Percentiles rank a stretch among this genome's conserved stretches.
Conservation (phyloP, 2,888 invertebrate genomes). For the Prosapia bicincta region DNA sequence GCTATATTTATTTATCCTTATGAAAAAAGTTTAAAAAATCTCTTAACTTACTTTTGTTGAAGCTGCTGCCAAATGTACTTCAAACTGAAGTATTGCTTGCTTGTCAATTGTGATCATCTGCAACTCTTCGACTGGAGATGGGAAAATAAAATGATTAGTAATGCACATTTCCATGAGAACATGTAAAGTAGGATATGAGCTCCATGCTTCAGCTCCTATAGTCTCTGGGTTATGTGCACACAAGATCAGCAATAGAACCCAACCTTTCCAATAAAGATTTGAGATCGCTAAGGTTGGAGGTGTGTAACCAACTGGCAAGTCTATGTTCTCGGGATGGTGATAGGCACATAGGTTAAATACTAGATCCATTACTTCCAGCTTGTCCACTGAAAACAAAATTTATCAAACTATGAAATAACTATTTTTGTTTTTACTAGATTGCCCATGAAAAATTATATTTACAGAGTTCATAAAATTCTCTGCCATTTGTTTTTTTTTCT, state of each 20-base stretch:
- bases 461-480: too few species aligned
- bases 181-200: constrained; percentile 84
- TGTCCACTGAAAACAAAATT: constrained; percentile 56
- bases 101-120: constrained; percentile 69
- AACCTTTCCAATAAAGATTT: constrained; percentile 93
- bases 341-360: constrained; percentile 89
- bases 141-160: constrained; percentile 76
- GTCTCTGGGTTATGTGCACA: constrained; percentile 89
- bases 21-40: too few species aligned
- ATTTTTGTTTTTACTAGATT: too few species aligned
- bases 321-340: constrained; percentile 89
- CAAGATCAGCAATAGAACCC: constrained; percentile 81
- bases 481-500: too few species aligned
- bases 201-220: constrained; percentile 85
- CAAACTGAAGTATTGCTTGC: constrained; percentile 81
- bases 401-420: too few species aligned
- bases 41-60: constrained; percentile 73
- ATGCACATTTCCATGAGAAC: constrained; percentile 96
- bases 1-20: too few species aligned
- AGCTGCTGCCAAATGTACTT: constrained; percentile 86
- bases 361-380: constrained; percentile 82
- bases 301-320: constrained; percentile 71
- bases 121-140: constrained; percentile 59
- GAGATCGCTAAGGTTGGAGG: constrained; percentile 88
- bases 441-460: too few species aligned